phyloP scores from a whole-genome alignment of 1,140 invertebrate genomes.

The Drosophila pseudoobscura region DNA sequence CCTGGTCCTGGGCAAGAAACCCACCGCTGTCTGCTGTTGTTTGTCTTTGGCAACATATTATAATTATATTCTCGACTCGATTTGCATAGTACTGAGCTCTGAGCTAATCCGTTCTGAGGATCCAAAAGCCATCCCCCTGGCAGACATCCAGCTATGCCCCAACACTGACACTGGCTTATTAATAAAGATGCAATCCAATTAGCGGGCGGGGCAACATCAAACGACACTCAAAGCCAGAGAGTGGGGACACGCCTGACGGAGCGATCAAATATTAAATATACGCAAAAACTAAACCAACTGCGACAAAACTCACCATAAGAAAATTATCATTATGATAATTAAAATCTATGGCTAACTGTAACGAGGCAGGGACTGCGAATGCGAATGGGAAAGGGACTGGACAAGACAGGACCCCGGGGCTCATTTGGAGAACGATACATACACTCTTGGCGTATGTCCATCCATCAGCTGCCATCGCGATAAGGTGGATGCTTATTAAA shows the following conservation, averaged over 20 bases:
- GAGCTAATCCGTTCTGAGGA: conserved; percentile 5
- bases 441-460: conserved; percentile 6
- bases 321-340: conserved; percentile 79
- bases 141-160: conserved; percentile 26
- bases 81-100: conserved; percentile 49
- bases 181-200: conserved; percentile 78
- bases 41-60: conserved; percentile 75
- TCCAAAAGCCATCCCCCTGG: conserved; percentile 4
- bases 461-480: neutral
- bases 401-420: neutral
- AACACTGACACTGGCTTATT: conserved; percentile 59
- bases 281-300: conserved; percentile 65
- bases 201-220: conserved; percentile 59
- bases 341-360: conserved; percentile 72
- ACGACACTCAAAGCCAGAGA: conserved; percentile 20
- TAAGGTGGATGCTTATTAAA: conserved; percentile 13
- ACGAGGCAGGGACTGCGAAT: conserved; percentile 14
- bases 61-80: conserved; percentile 65
- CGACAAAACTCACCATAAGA: conserved; percentile 50
- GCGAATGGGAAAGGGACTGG: conserved; percentile 5
- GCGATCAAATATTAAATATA: conserved; percentile 38
- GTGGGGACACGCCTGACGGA: neutral
- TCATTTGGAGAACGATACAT: no score
- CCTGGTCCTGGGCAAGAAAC: neutral
- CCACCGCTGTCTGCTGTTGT: conserved; percentile 34